Percentiles rank a stretch among this genome's conserved stretches.
Evolutionary conservation across 2,888 invertebrate species (phyloP).

Genomic region (Drosophila infuscata): DNA sequence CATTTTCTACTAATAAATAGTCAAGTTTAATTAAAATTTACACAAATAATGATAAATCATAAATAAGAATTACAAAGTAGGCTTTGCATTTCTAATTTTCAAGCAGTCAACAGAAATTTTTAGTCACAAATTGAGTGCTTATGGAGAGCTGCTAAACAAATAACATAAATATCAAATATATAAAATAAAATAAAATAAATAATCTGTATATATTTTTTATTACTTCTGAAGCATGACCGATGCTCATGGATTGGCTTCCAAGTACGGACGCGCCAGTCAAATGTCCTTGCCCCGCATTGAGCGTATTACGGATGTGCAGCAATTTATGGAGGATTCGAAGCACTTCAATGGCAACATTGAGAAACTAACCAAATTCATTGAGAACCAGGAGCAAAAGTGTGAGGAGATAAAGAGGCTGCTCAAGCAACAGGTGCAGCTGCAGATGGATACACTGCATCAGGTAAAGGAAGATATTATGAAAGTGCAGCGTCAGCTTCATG

Average conservation of each 20-base stretch:
- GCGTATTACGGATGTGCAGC: constrained; percentile 35
- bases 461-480: constrained; percentile 47
- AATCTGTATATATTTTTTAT: background rate
- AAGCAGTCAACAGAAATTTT: background rate
- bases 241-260: background rate
- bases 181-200: too few species aligned
- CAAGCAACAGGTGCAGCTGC: constrained; percentile 20
- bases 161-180: too few species aligned
- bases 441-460: constrained; percentile 31
- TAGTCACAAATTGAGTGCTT: background rate
- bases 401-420: constrained; percentile 23
- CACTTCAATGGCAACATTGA: constrained; percentile 20
- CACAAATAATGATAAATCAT: background rate
- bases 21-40: background rate
- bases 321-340: constrained; percentile 35
- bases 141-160: background rate
- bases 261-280: background rate
- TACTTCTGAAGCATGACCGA: constrained; percentile 1
- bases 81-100: background rate
- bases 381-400: constrained; percentile 35
- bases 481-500: constrained; percentile 29
- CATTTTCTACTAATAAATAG: background rate
- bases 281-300: constrained; percentile 44
- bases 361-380: constrained; percentile 11
- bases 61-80: background rate